phyloP scores from a whole-genome alignment of 2,888 invertebrate species.

The Melieria picta region DNA sequence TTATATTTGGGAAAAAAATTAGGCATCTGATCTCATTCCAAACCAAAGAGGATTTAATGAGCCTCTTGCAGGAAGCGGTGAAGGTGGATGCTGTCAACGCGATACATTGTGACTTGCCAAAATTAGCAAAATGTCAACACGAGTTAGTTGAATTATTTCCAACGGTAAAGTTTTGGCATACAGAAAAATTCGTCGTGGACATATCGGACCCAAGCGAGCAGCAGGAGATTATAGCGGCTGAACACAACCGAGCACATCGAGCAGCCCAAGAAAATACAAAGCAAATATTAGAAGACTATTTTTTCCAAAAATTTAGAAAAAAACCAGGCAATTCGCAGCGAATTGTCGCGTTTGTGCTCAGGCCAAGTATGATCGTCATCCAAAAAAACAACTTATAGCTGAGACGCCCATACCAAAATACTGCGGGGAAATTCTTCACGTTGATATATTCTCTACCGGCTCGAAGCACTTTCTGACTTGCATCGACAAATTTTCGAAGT shows the following conservation, averaged over 20 bases:
- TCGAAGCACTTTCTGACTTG: too few species aligned
- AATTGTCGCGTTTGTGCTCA: slow-evolving; percentile 14
- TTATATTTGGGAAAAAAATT: too few species aligned
- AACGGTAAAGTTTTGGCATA: too few species aligned
- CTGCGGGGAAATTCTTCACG: slow-evolving; percentile 25
- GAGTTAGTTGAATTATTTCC: too few species aligned
- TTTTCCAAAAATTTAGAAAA: neutral
- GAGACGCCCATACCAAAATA: slow-evolving; percentile 32
- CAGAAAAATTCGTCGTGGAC: too few species aligned
- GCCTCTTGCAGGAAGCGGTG: neutral
- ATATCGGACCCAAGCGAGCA: too few species aligned
- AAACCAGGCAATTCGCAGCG: slow-evolving; percentile 15
- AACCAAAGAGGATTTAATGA: neutral
- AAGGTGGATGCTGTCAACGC: neutral
- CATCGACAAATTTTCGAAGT: too few species aligned
- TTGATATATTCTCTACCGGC: slow-evolving; percentile 21
- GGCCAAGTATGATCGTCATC: slow-evolving; percentile 26
- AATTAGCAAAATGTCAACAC: neutral
- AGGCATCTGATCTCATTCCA: too few species aligned
- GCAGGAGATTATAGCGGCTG: too few species aligned
- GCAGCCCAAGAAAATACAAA: neutral
- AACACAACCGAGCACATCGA: too few species aligned
- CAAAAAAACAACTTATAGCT: slow-evolving; percentile 26
- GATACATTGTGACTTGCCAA: neutral
- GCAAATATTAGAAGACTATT: neutral